phyloP scores from a whole-genome alignment of 2,113 vertebrate species.

The Aptenodytes patagonicus region DNA sequence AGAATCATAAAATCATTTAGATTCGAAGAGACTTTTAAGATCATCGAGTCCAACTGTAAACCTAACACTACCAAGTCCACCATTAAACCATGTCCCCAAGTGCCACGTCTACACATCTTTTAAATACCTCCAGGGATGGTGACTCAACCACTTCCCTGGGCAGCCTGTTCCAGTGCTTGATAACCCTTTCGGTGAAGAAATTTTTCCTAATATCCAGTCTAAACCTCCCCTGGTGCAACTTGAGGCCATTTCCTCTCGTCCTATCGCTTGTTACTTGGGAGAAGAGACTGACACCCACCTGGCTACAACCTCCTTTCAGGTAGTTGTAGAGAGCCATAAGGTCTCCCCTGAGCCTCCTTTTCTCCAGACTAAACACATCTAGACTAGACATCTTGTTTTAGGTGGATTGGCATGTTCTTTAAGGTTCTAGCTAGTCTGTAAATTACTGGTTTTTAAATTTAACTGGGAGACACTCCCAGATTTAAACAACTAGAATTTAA shows the following conservation, averaged over 20 bases:
- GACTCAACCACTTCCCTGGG: background rate
- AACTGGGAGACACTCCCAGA: background rate
- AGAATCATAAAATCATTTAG: background rate
- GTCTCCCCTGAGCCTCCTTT: background rate
- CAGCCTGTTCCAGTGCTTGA: background rate
- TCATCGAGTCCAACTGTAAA: background rate
- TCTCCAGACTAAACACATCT: background rate
- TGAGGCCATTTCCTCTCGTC: background rate
- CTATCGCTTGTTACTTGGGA: background rate
- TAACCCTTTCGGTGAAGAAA: background rate
- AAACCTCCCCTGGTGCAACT: background rate
- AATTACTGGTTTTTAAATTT: accelerated
- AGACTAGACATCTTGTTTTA: background rate
- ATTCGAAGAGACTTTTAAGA: background rate
- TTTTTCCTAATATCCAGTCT: background rate
- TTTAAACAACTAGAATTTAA: background rate
- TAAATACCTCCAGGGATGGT: background rate
- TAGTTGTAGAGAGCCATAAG: background rate
- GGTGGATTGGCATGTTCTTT: background rate
- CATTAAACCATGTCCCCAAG: background rate
- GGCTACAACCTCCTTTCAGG: background rate
- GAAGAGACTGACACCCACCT: background rate
- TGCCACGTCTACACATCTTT: accelerated
- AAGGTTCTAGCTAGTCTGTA: background rate
- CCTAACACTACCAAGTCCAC: background rate